Base-by-base conservation (phyloP, 2,797 vertebrate species). In the Enoplosus armatus region DNA sequence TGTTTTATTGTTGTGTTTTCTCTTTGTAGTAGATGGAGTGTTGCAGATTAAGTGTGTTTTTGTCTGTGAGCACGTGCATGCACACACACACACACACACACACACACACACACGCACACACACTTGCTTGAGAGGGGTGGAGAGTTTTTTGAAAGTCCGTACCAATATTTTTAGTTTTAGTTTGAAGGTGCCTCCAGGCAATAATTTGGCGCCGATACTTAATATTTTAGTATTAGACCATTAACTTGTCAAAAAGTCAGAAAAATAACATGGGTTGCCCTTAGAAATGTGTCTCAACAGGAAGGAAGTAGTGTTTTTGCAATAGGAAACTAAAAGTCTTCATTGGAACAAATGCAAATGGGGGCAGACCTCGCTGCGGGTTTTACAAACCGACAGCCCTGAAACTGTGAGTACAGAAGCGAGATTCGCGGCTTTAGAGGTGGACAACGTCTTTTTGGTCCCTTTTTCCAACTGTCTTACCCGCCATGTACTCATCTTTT, bases 1-100 rank as follows among this genome's bases (percentile, higher is more conserved):
- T 72, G 56, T 75, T 82, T 85, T 83, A 83, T 85, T 91, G 78
- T 87, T 79, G 73, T 79, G 78, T 79, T 85, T 79, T 85, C 79
- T 89, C 77, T 83, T 84, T 76, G 56, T 65, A 72, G 71, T 85
- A 73, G 66, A 83, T 62, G 54, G 81, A 77, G 62, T 83, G 39
- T 82, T 74, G 61, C 64, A 73, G 75, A 87, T 81, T 82, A 78
- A 73, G 41, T 53, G 76, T 64, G 73, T 51, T 16, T 56, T 35
- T 7, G 43, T 45, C 10, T 78, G 50, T 41, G 26, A 53, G 73
- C 29, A 24, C 41, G 26, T 55, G 73, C 29, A 24, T 45, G 66
- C 37, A 53, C 71, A 55, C n/a, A 3, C n/a, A n/a, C n/a, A n/a
- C n/a, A n/a, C n/a, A n/a, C n/a, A n/a, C n/a, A n/a, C n/a, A n/a